A percentile compares a stretch with the other conserved stretches of the same genome.
Evolutionary conservation across 2,113 vertebrate species (phyloP).

Genomic region (Sigmodon hispidus): DNA sequence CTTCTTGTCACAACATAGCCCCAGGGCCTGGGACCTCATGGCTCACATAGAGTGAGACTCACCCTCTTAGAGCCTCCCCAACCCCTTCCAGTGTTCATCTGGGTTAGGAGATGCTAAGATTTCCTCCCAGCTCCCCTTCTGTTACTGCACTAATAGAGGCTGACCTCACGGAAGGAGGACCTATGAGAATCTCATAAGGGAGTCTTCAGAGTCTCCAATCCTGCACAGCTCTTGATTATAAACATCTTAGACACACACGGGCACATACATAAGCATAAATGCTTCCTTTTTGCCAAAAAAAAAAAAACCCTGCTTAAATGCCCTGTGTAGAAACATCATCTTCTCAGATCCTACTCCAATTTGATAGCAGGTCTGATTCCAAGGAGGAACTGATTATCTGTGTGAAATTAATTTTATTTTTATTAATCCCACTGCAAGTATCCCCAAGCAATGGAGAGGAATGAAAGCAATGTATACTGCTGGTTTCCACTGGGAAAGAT

Average conservation of each 20-base stretch:
- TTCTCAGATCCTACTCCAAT: not conserved
- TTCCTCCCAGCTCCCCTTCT: too few species aligned
- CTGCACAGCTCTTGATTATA: not conserved
- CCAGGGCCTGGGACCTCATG: not conserved
- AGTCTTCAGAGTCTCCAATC: not conserved
- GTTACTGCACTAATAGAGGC: not conserved
- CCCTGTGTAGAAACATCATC: not conserved
- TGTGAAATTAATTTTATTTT: conserved; percentile 10
- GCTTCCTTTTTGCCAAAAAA: conserved; percentile 2
- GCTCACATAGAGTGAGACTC: not conserved
- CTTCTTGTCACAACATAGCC: not conserved
- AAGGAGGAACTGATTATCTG: not conserved
- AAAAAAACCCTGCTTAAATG: not conserved
- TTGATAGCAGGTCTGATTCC: not conserved
- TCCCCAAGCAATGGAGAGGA: not conserved
- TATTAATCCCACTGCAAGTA: not conserved
- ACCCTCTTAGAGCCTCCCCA: not conserved
- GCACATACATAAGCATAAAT: not conserved
- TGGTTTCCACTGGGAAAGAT: not conserved
- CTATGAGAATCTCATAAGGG: not conserved
- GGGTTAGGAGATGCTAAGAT: fast-evolving
- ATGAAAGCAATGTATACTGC: not conserved
- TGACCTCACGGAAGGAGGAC: not conserved
- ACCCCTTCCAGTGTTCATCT: too few species aligned
- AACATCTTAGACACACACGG: not conserved